phyloP scores from a whole-genome alignment of 1,140 invertebrate genomes.

The Drosophila parabipectinata region DNA sequence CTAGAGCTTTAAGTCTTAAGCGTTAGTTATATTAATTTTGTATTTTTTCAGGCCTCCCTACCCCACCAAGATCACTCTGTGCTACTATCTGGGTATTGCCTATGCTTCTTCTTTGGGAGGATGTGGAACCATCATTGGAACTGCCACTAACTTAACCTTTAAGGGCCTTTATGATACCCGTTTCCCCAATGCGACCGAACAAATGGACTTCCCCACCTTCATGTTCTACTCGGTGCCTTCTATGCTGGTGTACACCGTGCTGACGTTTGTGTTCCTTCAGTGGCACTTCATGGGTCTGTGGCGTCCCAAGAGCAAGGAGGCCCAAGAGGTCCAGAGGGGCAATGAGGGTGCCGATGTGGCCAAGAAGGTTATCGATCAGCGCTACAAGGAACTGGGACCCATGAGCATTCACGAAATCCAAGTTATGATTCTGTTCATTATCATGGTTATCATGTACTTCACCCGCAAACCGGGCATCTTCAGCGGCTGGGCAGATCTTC shows the following conservation, averaged over 20 bases:
- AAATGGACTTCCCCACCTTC: constrained; percentile 90
- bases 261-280: constrained; percentile 90
- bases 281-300: constrained; percentile 91
- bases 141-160: constrained; percentile 94
- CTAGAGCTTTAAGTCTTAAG: neutral
- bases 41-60: constrained; percentile 81
- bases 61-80: constrained; percentile 88
- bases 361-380: constrained; percentile 88
- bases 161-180: constrained; percentile 88
- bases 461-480: constrained; percentile 90
- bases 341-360: constrained; percentile 87
- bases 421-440: constrained; percentile 90
- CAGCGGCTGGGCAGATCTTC: constrained; percentile 67
- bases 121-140: constrained; percentile 93
- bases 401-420: constrained; percentile 92
- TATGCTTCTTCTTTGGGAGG: constrained; percentile 93
- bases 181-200: constrained; percentile 86
- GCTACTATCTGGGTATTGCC: constrained; percentile 91
- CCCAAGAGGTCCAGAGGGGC: constrained; percentile 85
- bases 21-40: no score
- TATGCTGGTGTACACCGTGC: constrained; percentile 89
- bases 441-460: constrained; percentile 94
- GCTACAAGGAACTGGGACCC: constrained; percentile 91
- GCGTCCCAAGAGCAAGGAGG: constrained; percentile 87
- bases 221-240: constrained; percentile 87